These are phyloP conservation scores for Araneus ventricosus DNA, from an alignment of 1,140 invertebrate species.

Conservation along the genomic window DNA sequence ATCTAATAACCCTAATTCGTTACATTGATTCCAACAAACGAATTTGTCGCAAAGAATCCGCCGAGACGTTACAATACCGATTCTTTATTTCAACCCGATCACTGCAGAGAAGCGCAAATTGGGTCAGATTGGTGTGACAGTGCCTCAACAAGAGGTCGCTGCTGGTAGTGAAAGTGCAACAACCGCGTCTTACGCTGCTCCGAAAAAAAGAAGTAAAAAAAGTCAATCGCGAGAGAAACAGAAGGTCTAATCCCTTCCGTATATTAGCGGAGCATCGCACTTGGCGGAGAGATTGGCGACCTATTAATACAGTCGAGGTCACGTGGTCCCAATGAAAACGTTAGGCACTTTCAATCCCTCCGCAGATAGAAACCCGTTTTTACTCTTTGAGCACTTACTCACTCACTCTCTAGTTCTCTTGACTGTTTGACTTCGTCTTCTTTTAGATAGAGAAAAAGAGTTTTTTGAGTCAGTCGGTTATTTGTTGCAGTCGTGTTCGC, in stretches of 20 bases:
- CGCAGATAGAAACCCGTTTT: constrained; percentile 33
- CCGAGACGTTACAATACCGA: no score
- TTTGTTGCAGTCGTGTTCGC: neutral
- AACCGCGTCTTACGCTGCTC: constrained; percentile 49
- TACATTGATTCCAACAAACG: no score
- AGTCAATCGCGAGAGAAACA: neutral
- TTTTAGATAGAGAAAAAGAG: no score
- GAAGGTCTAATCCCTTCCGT: constrained; percentile 47
- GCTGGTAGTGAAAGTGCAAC: constrained; percentile 63
- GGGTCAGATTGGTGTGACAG: neutral
- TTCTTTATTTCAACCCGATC: neutral
- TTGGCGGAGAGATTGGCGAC: constrained; percentile 65
- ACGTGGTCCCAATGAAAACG: constrained; percentile 52
- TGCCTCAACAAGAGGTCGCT: constrained; percentile 5
- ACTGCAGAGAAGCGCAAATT: constrained; percentile 1
- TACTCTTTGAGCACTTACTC: neutral
- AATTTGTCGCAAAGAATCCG: neutral
- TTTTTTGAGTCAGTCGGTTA: neutral
- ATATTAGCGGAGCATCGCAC: constrained; percentile 31
- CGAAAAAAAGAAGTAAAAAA: constrained; percentile 38
- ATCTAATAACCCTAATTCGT: no score
- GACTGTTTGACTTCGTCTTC: no score
- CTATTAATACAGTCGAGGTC: constrained; percentile 61
- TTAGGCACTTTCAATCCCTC: constrained; percentile 20
- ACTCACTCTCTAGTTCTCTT: no score